Percentiles rank a stretch among this genome's conserved stretches.
These are phyloP conservation scores for Eutolmus rufibarbis DNA, from an alignment of 2,888 invertebrate genomes.

Conservation along the genomic window DNA sequence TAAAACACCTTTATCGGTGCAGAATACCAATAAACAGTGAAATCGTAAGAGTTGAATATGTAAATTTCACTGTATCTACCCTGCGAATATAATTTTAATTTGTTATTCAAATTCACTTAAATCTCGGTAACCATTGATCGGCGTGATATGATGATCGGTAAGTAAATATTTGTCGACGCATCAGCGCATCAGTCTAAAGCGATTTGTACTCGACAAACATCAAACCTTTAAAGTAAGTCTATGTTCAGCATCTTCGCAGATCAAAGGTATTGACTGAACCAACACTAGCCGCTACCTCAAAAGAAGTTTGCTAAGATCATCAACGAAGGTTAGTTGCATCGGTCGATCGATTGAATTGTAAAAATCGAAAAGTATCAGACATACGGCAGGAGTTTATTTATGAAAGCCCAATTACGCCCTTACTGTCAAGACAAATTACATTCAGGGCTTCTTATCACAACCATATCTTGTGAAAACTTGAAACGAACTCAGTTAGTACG, in stretches of 20 bases:
- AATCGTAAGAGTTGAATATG: background rate
- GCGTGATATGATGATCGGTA: background rate
- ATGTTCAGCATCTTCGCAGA: background rate
- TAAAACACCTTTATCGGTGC: background rate
- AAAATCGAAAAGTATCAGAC: constrained; percentile 16
- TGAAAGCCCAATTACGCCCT: constrained; percentile 17
- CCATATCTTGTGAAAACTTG: background rate
- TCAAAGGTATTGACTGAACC: background rate
- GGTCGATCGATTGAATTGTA: constrained; percentile 11
- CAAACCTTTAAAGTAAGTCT: background rate
- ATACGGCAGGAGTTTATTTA: constrained; percentile 21
- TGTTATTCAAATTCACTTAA: constrained; percentile 16
- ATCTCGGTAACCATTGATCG: background rate
- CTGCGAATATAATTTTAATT: background rate
- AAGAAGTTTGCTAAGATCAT: background rate
- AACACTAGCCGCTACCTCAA: background rate
- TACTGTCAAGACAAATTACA: constrained; percentile 8
- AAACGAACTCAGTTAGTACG: background rate
- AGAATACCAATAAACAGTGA: background rate
- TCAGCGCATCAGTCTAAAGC: background rate
- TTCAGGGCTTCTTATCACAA: background rate
- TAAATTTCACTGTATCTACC: background rate
- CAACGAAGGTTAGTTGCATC: background rate
- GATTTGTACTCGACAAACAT: background rate
- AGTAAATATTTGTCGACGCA: background rate